Evolutionary conservation across 1,140 invertebrate genomes (phyloP).

Genomic region (Periplaneta americana): DNA sequence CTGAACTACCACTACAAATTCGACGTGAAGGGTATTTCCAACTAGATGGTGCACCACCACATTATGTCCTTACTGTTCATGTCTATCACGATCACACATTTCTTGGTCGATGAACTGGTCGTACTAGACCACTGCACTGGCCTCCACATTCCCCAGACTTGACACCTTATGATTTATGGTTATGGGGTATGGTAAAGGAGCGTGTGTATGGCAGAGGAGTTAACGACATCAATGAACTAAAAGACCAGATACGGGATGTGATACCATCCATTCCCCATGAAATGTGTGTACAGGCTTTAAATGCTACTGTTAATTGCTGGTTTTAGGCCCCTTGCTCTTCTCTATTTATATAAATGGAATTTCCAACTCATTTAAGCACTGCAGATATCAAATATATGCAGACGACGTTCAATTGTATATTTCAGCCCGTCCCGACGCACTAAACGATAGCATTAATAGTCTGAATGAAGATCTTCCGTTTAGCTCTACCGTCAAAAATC

Average conservation of each 20-base stretch:
- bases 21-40: constrained; percentile 13
- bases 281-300: neutral
- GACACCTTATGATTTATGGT: neutral
- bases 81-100: constrained; percentile 17
- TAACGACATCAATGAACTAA: neutral
- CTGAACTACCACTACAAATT: constrained; percentile 1
- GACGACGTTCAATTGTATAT: no score
- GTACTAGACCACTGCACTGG: constrained; percentile 1
- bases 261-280: constrained; percentile 1
- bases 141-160: neutral
- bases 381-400: no score
- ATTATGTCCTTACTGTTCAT: constrained; percentile 18
- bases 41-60: constrained; percentile 17
- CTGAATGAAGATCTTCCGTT: no score
- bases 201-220: neutral
- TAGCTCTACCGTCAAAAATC: no score
- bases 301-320: neutral
- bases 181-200: neutral
- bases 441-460: no score
- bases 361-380: no score
- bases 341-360: no score
- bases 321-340: no score
- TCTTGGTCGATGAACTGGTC: neutral
- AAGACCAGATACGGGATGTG: neutral
- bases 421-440: no score